These are phyloP conservation scores for Caligus rogercresseyi DNA, from an alignment of 1,140 invertebrate species.

Conservation along the genomic window DNA sequence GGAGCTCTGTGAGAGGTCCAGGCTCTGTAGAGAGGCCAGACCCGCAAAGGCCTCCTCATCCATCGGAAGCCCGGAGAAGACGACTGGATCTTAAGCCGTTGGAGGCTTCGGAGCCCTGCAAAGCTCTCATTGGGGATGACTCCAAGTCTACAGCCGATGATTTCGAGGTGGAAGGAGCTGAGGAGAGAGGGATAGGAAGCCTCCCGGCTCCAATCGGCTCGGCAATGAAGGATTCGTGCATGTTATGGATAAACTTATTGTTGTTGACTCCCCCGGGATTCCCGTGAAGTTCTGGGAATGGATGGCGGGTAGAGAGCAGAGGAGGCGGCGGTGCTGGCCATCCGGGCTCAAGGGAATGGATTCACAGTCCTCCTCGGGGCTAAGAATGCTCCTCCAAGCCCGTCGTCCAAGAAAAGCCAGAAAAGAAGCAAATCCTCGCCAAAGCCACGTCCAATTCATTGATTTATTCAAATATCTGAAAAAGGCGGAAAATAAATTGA, in stretches of 20 bases:
- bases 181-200: slow-evolving; percentile 49
- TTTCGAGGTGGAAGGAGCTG: slow-evolving; percentile 44
- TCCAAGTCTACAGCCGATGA: slow-evolving; percentile 59
- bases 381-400: too few relatives aligned
- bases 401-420: too few relatives aligned
- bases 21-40: slow-evolving; percentile 45
- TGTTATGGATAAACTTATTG: slow-evolving; percentile 42
- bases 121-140: slow-evolving; percentile 48
- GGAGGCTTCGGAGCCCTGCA: slow-evolving; percentile 43
- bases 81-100: slow-evolving; percentile 46
- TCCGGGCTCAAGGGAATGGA: too few relatives aligned
- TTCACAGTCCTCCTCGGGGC: too few relatives aligned
- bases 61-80: slow-evolving; percentile 28
- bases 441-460: too few relatives aligned
- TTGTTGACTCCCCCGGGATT: slow-evolving; percentile 41
- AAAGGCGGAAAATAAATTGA: too few relatives aligned
- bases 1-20: slow-evolving; percentile 47
- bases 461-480: too few relatives aligned
- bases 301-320: slow-evolving; percentile 54
- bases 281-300: slow-evolving; percentile 72
- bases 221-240: slow-evolving; percentile 57
- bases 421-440: too few relatives aligned
- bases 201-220: slow-evolving; percentile 44
- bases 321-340: too few relatives aligned
- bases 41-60: slow-evolving; percentile 55